A percentile compares a stretch with the other conserved stretches of the same genome.
Conservation (phyloP, 2,797 vertebrate species). For the Sebastiscus tertius region DNA sequence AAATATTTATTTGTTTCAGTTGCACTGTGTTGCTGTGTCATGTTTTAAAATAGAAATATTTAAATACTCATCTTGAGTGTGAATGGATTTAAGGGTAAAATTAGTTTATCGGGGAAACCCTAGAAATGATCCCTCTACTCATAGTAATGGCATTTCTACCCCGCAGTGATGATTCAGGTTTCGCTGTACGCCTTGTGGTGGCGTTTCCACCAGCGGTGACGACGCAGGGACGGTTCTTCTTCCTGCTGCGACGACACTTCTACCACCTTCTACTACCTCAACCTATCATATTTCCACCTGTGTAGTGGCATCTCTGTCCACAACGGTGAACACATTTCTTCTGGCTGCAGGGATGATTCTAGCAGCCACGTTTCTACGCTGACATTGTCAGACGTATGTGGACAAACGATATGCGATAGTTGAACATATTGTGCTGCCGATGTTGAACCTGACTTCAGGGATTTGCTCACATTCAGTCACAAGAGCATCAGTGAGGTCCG, state of each 20-base stretch:
- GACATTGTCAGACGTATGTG: not conserved
- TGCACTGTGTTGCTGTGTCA: not conserved
- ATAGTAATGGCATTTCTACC: not conserved
- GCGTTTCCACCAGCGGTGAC: constrained; percentile 40
- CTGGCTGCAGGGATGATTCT: not conserved
- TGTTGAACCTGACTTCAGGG: not conserved
- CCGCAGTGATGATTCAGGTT: constrained; percentile 47
- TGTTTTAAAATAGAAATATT: not conserved
- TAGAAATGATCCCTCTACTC: not conserved
- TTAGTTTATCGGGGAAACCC: not conserved
- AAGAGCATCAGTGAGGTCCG: not conserved
- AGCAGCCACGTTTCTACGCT: not conserved
- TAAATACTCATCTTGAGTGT: not conserved
- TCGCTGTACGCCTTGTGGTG: constrained; percentile 3
- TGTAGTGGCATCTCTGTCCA: not conserved
- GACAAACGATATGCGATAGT: not conserved
- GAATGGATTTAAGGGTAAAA: not conserved
- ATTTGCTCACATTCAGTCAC: not conserved
- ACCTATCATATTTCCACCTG: not conserved
- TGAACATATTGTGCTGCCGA: not conserved
- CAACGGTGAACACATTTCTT: not conserved
- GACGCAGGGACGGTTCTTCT: not conserved
- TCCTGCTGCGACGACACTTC: constrained; percentile 5
- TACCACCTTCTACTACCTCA: not conserved
- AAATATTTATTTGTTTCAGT: not conserved